Evolutionary conservation across 2,797 vertebrate genomes (phyloP).

Genomic region (Carapus acus): DNA sequence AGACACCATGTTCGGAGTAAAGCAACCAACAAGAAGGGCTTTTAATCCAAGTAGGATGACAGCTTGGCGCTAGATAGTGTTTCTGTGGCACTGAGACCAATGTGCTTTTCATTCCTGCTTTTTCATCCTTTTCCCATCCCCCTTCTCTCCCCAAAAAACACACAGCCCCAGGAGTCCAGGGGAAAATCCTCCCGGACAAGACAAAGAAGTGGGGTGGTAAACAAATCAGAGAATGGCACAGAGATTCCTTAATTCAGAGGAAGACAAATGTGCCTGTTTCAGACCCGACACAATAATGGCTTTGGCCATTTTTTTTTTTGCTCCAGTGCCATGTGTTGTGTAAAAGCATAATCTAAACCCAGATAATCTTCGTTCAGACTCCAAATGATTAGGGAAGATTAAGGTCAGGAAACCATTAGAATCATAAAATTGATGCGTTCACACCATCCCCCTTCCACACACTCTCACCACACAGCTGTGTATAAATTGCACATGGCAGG

Average conservation of each 20-base stretch:
- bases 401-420: constrained; percentile 75
- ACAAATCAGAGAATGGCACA: constrained; percentile 60
- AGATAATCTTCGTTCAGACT: constrained; percentile 68
- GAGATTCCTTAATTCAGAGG: constrained; percentile 47
- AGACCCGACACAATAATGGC: constrained; percentile 35
- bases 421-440: constrained; percentile 60
- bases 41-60: constrained; percentile 73
- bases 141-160: constrained; percentile 30
- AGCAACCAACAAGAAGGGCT: constrained; percentile 63
- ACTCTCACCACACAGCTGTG: constrained; percentile 32
- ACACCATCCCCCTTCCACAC: constrained; percentile 36
- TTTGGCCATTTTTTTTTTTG: constrained; percentile 8
- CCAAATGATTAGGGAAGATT: constrained; percentile 72
- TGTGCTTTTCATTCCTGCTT: constrained; percentile 68
- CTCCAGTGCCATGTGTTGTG: constrained; percentile 42
- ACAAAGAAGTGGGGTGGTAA: constrained; percentile 64
- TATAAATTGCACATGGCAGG: constrained; percentile 45
- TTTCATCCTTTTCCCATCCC: constrained; percentile 44
- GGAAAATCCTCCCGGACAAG: constrained; percentile 48
- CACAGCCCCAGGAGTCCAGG: constrained; percentile 66
- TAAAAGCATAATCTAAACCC: constrained; percentile 67
- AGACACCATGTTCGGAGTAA: constrained; percentile 59
- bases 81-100: constrained; percentile 70
- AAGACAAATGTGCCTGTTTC: constrained; percentile 46
- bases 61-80: constrained; percentile 66